Evolutionary conservation across 2,797 vertebrate species (phyloP).

Genomic region (Artibeus jamaicensis): DNA sequence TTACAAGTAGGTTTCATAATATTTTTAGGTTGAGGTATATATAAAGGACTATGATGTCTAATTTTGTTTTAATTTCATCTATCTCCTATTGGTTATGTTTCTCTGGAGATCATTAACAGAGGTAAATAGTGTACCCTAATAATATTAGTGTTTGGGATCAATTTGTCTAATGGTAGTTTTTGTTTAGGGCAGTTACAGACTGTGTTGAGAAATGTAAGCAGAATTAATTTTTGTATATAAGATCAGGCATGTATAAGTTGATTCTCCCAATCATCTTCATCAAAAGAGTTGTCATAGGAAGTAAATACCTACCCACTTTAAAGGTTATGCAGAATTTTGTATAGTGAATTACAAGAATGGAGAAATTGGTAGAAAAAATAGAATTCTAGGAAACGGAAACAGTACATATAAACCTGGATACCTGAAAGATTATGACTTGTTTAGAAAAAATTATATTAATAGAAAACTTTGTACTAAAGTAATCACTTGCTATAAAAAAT

Average conservation of each 20-base stretch:
- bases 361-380: background rate
- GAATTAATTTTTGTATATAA: background rate
- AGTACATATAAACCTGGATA: background rate
- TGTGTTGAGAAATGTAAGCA: background rate
- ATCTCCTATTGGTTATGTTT: background rate
- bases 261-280: background rate
- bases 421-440: background rate
- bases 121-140: background rate
- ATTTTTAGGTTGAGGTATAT: background rate
- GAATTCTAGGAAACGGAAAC: constrained; percentile 18
- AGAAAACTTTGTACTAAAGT: background rate
- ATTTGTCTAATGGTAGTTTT: background rate
- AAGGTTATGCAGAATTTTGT: background rate
- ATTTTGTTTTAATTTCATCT: background rate
- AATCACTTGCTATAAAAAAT: background rate
- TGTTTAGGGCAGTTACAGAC: background rate
- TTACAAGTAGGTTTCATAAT: background rate
- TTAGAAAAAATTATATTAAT: constrained; percentile 2
- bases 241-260: background rate
- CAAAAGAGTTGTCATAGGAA: background rate
- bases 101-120: background rate
- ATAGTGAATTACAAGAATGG: background rate
- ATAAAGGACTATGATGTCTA: background rate
- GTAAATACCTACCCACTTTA: background rate
- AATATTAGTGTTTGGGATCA: background rate